Evolutionary conservation across 2,888 invertebrate genomes (phyloP).

Genomic region (Pristionchus mayeri): DNA sequence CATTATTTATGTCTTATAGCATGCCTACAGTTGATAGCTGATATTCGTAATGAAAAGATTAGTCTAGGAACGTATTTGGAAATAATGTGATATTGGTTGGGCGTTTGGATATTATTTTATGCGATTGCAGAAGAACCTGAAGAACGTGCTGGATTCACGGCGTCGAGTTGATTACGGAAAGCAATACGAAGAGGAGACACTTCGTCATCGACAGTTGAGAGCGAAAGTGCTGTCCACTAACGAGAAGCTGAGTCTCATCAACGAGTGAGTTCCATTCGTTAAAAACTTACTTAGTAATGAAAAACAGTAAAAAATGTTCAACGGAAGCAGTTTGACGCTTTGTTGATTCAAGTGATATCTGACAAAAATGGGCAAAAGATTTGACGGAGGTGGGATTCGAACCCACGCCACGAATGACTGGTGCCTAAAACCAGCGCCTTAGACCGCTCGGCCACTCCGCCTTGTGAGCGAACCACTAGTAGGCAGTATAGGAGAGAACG

Average conservation of each 20-base stretch:
- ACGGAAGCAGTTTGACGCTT: too few relatives aligned
- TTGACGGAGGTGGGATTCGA: constrained; percentile 52
- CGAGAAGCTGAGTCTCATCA: constrained; percentile 51
- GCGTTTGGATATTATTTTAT: not conserved
- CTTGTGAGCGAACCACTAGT: too few relatives aligned
- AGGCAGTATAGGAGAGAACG: too few relatives aligned
- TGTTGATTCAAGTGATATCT: too few relatives aligned
- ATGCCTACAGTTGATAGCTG: not conserved
- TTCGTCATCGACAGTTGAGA: constrained; percentile 58
- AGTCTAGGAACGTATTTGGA: too few relatives aligned
- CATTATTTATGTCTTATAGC: not conserved
- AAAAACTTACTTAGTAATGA: too few relatives aligned
- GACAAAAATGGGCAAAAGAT: too few relatives aligned
- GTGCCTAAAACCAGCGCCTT: constrained; percentile 91
- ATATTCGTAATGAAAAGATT: too few relatives aligned
- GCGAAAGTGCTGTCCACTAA: constrained; percentile 63
- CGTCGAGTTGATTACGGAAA: constrained; percentile 59
- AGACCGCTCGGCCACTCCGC: constrained; percentile 86
- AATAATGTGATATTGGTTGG: not conserved
- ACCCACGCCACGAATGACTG: constrained; percentile 80
- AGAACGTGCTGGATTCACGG: constrained; percentile 59
- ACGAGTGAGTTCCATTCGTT: constrained; percentile 42
- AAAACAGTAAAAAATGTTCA: too few relatives aligned
- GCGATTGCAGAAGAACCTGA: constrained; percentile 56
- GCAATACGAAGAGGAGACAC: constrained; percentile 61